Percentiles rank a stretch among this genome's conserved stretches.
phyloP scores from a whole-genome alignment of 2,888 invertebrate species.

The Barypeithes pellucidus region DNA sequence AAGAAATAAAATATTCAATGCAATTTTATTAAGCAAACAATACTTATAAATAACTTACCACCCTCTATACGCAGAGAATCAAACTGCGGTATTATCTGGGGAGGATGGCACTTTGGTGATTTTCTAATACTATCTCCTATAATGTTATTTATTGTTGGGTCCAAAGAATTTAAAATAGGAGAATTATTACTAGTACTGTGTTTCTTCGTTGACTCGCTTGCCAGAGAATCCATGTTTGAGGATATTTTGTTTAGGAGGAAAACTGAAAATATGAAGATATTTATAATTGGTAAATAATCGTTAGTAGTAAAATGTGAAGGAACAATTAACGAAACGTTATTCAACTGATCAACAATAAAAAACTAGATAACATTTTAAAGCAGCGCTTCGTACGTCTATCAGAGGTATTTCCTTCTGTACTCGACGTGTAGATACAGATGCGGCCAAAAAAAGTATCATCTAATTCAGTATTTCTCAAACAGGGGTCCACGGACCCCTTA shows the following conservation, averaged over 20 bases:
- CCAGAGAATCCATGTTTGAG: constrained; percentile 54
- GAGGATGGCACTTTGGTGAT: constrained; percentile 19
- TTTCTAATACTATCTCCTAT: constrained; percentile 27
- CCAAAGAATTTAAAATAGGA: constrained; percentile 65
- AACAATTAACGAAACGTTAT: too few species aligned
- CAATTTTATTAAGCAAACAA: too few species aligned
- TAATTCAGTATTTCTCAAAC: too few species aligned
- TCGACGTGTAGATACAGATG: too few species aligned
- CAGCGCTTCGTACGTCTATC: too few species aligned
- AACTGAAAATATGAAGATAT: constrained; percentile 44
- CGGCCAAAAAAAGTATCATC: too few species aligned
- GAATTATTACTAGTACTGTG: constrained; percentile 44
- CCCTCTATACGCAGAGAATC: constrained; percentile 33
- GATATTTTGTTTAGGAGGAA: constrained; percentile 49
- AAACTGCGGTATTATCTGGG: constrained; percentile 26
- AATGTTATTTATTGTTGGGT: constrained; percentile 58
- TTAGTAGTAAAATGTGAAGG: too few species aligned
- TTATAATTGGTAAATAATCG: background rate
- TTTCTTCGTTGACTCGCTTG: constrained; percentile 54
- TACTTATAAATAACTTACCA: constrained; percentile 14
- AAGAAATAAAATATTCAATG: too few species aligned
- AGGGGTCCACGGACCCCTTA: too few species aligned
- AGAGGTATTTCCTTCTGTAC: too few species aligned
- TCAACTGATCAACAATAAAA: too few species aligned
- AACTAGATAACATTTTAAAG: too few species aligned